Evolutionary conservation across 2,888 invertebrate species (phyloP).

Genomic region (Macrophya annulata): DNA sequence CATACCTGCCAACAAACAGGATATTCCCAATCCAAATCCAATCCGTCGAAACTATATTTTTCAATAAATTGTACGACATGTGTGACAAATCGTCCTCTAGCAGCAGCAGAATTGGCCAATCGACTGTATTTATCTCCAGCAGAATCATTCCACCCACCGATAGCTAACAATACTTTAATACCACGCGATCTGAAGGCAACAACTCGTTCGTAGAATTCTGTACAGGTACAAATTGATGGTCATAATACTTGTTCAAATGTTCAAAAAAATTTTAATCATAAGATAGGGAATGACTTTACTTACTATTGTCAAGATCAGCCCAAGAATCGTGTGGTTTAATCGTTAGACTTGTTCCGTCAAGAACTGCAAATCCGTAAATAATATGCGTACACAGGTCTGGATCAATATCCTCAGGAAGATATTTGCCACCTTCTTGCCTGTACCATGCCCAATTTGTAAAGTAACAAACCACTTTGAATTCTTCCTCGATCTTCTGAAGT

Average conservation of each 20-base stretch:
- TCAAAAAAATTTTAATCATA: not conserved
- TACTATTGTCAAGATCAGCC: constrained; percentile 94
- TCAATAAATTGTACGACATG: constrained; percentile 90
- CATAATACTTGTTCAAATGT: not conserved
- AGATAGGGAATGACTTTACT: constrained; percentile 71
- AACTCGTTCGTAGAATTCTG: constrained; percentile 94
- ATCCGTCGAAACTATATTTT: constrained; percentile 92
- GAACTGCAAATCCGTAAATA: constrained; percentile 95
- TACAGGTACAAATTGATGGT: constrained; percentile 63
- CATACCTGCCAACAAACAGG: constrained; percentile 93
- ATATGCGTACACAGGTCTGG: constrained; percentile 94
- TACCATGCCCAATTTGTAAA: constrained; percentile 98
- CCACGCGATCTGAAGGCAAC: constrained; percentile 87
- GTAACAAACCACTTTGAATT: constrained; percentile 93
- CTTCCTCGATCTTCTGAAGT: constrained; percentile 65
- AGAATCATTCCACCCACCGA: constrained; percentile 98
- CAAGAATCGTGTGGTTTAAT: constrained; percentile 94
- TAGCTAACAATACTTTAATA: constrained; percentile 91
- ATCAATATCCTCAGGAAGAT: constrained; percentile 91
- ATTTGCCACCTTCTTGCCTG: constrained; percentile 91
- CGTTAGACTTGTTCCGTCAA: constrained; percentile 87
- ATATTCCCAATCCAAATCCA: constrained; percentile 97
- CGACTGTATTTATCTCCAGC: constrained; percentile 94
- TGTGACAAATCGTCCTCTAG: constrained; percentile 87
- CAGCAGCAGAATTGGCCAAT: constrained; percentile 87